Conservation (phyloP, 2,113 vertebrate genomes). For the Maccullochella peelii region DNA sequence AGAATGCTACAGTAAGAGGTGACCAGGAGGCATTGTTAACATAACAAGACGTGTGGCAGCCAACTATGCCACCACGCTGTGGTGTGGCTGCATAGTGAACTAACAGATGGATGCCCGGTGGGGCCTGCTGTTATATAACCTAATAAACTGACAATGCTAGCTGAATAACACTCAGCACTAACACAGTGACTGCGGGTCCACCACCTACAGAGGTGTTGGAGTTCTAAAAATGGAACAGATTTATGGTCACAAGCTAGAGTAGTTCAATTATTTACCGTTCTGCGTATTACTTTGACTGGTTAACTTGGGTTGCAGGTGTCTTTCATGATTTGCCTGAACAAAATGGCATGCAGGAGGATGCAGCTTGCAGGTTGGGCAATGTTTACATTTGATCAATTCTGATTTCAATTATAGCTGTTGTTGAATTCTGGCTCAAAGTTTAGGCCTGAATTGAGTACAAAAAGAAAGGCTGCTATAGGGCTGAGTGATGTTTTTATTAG, state of each 20-base stretch:
- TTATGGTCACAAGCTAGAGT: neutral
- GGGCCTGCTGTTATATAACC: constrained; percentile 71
- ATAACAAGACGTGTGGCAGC: constrained; percentile 46
- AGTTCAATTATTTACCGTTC: constrained; percentile 10
- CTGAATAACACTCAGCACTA: constrained; percentile 54
- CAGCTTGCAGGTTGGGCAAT: neutral
- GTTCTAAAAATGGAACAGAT: constrained; percentile 24
- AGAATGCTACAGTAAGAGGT: constrained; percentile 5
- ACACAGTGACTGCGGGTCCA: constrained; percentile 18
- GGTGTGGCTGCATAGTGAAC: constrained; percentile 46
- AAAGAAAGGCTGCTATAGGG: neutral
- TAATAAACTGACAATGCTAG: constrained; percentile 62
- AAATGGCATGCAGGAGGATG: neutral
- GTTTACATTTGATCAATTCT: neutral
- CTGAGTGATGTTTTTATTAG: neutral
- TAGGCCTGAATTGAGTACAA: neutral
- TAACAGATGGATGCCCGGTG: constrained; percentile 78
- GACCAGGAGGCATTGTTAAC: constrained; percentile 41
- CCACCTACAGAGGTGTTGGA: constrained; percentile 44
- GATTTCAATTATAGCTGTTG: neutral
- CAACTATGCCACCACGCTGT: constrained; percentile 51
- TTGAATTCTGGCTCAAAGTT: neutral
- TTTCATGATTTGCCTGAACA: neutral
- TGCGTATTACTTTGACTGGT: neutral
- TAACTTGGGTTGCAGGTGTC: neutral